Evolutionary conservation across 1,140 invertebrate species (phyloP), one percentile per base, ranked within the genome.

Genomic region (Zaprionus ghesquierei): DNA sequence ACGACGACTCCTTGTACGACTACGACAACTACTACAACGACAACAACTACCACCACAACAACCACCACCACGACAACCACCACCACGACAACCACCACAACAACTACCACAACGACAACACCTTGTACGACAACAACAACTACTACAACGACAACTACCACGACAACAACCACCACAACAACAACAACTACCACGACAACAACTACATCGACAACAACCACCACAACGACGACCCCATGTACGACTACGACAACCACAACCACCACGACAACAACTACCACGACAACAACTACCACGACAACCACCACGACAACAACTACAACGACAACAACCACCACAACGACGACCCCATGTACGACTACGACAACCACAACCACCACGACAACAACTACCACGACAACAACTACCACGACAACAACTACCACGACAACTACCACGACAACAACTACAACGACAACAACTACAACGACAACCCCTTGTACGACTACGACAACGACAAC

Each of bases 251-350:
- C 41, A 1, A 23, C 41, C 22, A 64, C 22, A 33, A 41, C 55
- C 1, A 50, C 64, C 5, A 69, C 46, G 4, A 59, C 53, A 2
- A 54, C 27, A 22, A 55, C 33, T 0, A 64, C 62, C 10, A 46
- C 51, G 0, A 20, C 55, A 0, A 54, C 53, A 0, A 69, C 59
- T 18, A 54, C 65, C 0, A 61, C 49, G 1, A 59, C 60, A 10
- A 23, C 69, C 3, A 70, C 60, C 0, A 69, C 59, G 8, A 73
- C 56, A 8, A 66, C 51, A 9, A 68, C 58, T n/a, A 54, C 33
- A 3, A 63, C 23, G 13, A 63, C 35, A n/a, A 29, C 59, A 25
- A 49, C 59, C 0, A 49, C 41, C 0, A 50, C 46, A n/a, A 50
- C 44, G 0, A 55, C 51, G 0, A 44, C 35, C 3, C 27, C 51